Percentiles rank a stretch among this genome's conserved stretches.
phyloP scores from a whole-genome alignment of 35 echinoderm and acorn worm species.

The Holothuria glaberrima region DNA sequence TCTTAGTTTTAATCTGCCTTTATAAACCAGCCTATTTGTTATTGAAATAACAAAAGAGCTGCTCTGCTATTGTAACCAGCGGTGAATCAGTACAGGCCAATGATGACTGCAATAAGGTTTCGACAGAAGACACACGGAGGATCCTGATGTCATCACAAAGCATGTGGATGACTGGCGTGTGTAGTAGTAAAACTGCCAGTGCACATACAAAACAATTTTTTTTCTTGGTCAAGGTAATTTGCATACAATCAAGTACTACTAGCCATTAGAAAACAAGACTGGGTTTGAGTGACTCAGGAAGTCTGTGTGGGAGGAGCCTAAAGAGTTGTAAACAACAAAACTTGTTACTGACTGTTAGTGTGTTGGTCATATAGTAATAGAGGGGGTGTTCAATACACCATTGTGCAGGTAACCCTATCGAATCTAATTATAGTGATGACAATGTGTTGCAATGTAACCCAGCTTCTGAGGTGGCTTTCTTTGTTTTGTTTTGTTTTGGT shows the following conservation, averaged over 20 bases:
- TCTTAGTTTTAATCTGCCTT: slow-evolving; percentile 16
- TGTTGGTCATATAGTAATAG: too few relatives aligned
- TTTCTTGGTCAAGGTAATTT: slow-evolving; percentile 15
- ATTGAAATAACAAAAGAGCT: slow-evolving; percentile 27
- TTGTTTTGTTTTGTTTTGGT: too few relatives aligned
- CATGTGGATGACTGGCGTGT: background rate
- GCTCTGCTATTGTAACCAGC: slow-evolving; percentile 22
- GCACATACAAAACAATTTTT: background rate
- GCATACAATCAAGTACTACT: slow-evolving; percentile 37
- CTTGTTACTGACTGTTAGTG: too few relatives aligned
- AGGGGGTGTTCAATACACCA: too few relatives aligned
- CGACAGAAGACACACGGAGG: too few relatives aligned
- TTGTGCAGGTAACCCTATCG: too few relatives aligned
- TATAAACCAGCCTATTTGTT: slow-evolving; percentile 25
- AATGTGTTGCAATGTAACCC: too few relatives aligned
- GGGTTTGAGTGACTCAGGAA: slow-evolving; percentile 12
- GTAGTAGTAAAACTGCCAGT: slow-evolving; percentile 5
- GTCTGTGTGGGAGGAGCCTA: slow-evolving; percentile 12
- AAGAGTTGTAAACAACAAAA: background rate
- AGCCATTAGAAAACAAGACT: background rate
- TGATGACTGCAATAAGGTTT: too few relatives aligned
- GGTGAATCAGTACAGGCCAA: slow-evolving; percentile 2
- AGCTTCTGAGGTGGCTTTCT: too few relatives aligned
- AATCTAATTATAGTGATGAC: too few relatives aligned
- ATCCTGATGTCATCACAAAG: slow-evolving; percentile 17